Percentiles rank a stretch among this genome's conserved stretches.
phyloP scores from a whole-genome alignment of 2,888 invertebrate genomes.

The Scaptomyza flava region DNA sequence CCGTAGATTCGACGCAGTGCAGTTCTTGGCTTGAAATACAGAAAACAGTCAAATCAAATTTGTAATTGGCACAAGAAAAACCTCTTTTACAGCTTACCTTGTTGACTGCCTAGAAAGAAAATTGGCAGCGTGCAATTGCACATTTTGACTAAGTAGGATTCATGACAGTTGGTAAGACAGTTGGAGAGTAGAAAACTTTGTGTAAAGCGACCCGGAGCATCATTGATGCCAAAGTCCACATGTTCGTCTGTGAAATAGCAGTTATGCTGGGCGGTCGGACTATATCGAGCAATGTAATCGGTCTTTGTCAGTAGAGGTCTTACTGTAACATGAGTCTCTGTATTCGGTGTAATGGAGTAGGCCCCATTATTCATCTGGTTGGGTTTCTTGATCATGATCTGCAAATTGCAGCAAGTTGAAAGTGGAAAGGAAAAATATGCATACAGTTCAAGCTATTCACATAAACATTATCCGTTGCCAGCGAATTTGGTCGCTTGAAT shows the following conservation, averaged over 20 bases:
- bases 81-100: slow-evolving; percentile 52
- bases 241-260: slow-evolving; percentile 76
- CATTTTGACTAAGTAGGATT: slow-evolving; percentile 70
- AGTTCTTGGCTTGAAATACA: slow-evolving; percentile 48
- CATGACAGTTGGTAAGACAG: slow-evolving; percentile 81
- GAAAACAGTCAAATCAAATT: background rate
- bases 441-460: slow-evolving; percentile 46
- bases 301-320: slow-evolving; percentile 79
- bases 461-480: slow-evolving; percentile 60
- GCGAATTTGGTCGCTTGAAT: slow-evolving; percentile 53
- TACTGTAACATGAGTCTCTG: slow-evolving; percentile 76
- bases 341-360: slow-evolving; percentile 73
- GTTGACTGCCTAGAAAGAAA: slow-evolving; percentile 67
- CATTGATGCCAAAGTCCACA: slow-evolving; percentile 45
- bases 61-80: background rate
- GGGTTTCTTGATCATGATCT: slow-evolving; percentile 78
- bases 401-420: background rate
- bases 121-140: slow-evolving; percentile 82
- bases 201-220: slow-evolving; percentile 46
- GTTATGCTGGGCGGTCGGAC: slow-evolving; percentile 72
- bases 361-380: slow-evolving; percentile 67
- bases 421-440: background rate
- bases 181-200: slow-evolving; percentile 69
- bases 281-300: slow-evolving; percentile 61
- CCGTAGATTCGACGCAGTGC: slow-evolving; percentile 70